phyloP scores from a whole-genome alignment of 2,113 vertebrate genomes.

The Lycocorax pyrrhopterus region DNA sequence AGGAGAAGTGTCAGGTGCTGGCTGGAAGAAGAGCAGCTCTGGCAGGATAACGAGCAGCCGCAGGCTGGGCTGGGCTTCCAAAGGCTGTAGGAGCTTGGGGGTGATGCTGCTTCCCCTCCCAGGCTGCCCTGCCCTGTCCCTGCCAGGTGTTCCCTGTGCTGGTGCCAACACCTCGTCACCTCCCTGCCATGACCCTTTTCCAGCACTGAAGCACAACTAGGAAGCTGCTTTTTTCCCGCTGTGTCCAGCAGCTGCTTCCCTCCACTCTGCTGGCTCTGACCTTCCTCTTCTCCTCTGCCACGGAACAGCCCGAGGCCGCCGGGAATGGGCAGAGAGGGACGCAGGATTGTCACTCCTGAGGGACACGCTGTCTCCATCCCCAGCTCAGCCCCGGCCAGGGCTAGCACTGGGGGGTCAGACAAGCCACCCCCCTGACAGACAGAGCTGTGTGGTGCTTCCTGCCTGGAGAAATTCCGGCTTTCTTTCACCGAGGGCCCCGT shows the following conservation, averaged over 20 bases:
- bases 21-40: neutral
- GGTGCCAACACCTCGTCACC: neutral
- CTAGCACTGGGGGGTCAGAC: neutral
- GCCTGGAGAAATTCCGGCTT: neutral
- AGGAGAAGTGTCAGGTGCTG: neutral
- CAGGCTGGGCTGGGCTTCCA: neutral
- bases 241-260: conserved; percentile 16
- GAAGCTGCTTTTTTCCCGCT: neutral
- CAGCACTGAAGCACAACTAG: neutral
- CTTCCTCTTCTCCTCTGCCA: conserved; percentile 15
- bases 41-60: neutral
- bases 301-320: accelerated
- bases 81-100: neutral
- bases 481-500: neutral
- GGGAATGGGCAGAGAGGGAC: accelerated
- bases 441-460: neutral
- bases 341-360: accelerated
- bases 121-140: neutral
- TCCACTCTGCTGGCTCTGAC: neutral
- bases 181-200: neutral
- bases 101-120: neutral
- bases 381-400: neutral
- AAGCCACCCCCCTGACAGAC: neutral
- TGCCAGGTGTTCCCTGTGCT: neutral
- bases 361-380: accelerated